Evolutionary conservation across 2,113 vertebrate genomes (phyloP), one percentile per base, ranked within the genome.

Genomic region (Heteronetta atricapilla): DNA sequence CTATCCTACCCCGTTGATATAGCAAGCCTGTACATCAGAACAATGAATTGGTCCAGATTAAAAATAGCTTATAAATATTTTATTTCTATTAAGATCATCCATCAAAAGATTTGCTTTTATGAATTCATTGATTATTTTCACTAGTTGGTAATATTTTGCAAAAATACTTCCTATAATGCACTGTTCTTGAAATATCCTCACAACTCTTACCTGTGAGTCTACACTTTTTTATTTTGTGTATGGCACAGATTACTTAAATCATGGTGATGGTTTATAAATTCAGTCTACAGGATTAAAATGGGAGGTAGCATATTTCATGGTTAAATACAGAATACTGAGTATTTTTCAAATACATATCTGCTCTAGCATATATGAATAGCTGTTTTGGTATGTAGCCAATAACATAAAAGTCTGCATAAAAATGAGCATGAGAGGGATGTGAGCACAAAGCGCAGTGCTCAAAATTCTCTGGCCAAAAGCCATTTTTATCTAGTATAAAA

Each of bases 21-120:
- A 95, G 20, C 53, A 93, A 79, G 42, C 29, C 31, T 76, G 26
- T 89, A 93, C 85, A 94, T 88, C 44, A 95, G 85, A 94, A 73
- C 20, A 58, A 62, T 62, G 58, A 56, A 60, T 22, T 68, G 42
- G 66, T 91, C 15, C 15, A 60, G 38, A 82, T 84, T 89, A 68
- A 84, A 94, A 92, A 60, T 67, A 68, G 86, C 75, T 94, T 94
- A 78, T 8, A 82, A 72, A 82, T 89, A 78, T 68, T 79, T 82
- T 72, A 69, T 89, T 94, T 84, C 34, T 72, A 34, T 84, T 68
- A 40, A 68, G 72, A n/a, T 68, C 6, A 85, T 86, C 20, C 29
- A 90, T 82, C 42, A 90, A 56, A 91, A 66, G 5, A 85, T 73
- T 89, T 93, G 20, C 6, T 74, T 86, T 40, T 48, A 53, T 48